Evolutionary conservation across 2,113 vertebrate genomes (phyloP).

Genomic region (Hemiprocne comata): DNA sequence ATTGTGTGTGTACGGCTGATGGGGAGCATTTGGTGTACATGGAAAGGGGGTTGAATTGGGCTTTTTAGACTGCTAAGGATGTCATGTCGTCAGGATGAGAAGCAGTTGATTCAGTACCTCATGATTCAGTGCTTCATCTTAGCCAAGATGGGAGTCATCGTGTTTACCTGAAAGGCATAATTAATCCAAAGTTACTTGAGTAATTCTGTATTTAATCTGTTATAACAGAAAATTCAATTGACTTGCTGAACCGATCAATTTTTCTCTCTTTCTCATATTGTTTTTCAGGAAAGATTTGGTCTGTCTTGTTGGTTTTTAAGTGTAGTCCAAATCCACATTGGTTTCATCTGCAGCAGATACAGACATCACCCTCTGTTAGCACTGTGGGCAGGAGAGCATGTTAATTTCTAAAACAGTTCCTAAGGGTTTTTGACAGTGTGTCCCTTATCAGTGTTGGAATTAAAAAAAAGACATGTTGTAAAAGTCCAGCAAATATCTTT

Average conservation of each 20-base stretch:
- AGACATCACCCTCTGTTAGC: background rate
- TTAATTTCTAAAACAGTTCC: background rate
- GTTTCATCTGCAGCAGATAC: background rate
- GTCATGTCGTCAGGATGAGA: background rate
- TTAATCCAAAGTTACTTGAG: constrained; percentile 40
- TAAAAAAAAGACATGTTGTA: background rate
- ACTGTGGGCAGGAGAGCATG: fast-evolving
- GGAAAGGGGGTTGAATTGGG: background rate
- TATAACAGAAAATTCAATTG: constrained; percentile 1
- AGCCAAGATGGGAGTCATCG: background rate
- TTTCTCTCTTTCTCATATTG: background rate
- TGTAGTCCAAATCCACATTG: background rate
- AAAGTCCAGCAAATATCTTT: constrained; percentile 1
- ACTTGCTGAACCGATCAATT: constrained; percentile 15
- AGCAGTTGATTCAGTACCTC: background rate
- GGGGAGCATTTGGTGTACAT: fast-evolving
- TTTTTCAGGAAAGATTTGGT: background rate
- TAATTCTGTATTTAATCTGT: constrained; percentile 38
- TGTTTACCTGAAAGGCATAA: constrained; percentile 20
- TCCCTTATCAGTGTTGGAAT: background rate
- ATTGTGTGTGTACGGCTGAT: fast-evolving
- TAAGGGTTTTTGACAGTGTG: background rate
- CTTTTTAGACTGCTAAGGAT: fast-evolving
- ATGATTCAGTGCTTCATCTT: background rate
- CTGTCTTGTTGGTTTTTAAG: background rate